Evolutionary conservation across 2,113 vertebrate genomes (phyloP).

Genomic region (Anarrhichthys ocellatus): DNA sequence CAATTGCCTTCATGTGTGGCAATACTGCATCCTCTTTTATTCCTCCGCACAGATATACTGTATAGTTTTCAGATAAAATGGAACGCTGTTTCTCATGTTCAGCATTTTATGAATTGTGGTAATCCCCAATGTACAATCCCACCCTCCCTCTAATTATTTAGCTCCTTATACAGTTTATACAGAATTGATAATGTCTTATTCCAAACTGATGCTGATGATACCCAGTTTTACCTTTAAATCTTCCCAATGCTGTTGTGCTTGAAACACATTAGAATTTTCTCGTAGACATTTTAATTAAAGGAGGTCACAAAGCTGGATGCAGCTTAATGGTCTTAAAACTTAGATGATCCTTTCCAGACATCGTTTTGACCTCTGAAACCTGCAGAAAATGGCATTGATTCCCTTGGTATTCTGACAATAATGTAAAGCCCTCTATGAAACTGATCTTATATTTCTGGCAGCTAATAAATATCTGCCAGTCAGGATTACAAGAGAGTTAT

Average conservation of each 20-base stretch:
- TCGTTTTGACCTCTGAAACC: background rate
- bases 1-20: background rate
- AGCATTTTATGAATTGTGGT: background rate
- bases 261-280: background rate
- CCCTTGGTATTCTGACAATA: background rate
- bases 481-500: background rate
- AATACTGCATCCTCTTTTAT: background rate
- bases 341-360: background rate
- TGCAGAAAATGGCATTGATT: background rate
- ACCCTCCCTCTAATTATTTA: background rate
- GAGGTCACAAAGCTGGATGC: background rate
- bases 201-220: slow-evolving; percentile 53
- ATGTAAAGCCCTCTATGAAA: background rate
- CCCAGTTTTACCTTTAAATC: slow-evolving; percentile 33
- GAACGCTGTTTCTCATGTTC: background rate
- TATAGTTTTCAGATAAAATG: background rate
- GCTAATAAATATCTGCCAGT: background rate
- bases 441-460: slow-evolving; percentile 2
- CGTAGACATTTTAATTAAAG: background rate
- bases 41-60: background rate
- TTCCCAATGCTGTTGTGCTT: background rate
- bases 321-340: background rate
- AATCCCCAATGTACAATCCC: background rate
- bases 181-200: background rate
- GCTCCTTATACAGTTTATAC: too few species aligned